These are phyloP conservation scores for Adelges cooleyi DNA, from an alignment of 1,140 invertebrate species.

Conservation along the genomic window DNA sequence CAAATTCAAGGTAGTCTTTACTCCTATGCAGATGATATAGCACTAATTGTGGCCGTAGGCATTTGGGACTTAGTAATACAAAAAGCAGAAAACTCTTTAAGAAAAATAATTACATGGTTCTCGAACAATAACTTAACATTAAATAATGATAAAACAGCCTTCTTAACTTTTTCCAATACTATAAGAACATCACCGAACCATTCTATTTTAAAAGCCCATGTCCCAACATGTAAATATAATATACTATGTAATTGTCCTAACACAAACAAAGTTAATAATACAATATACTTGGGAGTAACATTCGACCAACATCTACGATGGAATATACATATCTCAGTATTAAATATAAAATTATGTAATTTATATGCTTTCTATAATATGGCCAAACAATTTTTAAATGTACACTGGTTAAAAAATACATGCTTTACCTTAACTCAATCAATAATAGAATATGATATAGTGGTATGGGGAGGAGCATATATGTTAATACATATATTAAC, in stretches of 20 bases:
- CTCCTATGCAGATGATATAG: neutral
- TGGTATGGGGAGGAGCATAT: neutral
- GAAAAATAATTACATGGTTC: neutral
- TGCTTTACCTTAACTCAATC: neutral
- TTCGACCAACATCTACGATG: neutral
- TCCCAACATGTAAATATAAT: neutral
- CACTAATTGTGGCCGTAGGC: neutral
- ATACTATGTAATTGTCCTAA: neutral
- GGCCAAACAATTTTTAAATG: neutral
- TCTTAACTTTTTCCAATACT: neutral
- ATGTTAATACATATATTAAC: neutral
- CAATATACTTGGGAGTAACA: neutral
- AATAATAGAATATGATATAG: neutral
- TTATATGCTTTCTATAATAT: neutral
- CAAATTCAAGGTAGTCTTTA: neutral
- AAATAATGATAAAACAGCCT: neutral
- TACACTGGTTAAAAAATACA: neutral
- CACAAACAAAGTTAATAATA: neutral
- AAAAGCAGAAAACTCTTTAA: neutral
- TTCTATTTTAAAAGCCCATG: neutral
- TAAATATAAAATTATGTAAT: neutral
- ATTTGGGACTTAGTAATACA: neutral
- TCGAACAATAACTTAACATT: neutral
- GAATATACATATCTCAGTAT: neutral
- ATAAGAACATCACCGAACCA: neutral